These are phyloP conservation scores for Sebastes jordani DNA, from an alignment of 2,797 vertebrate genomes.

Conservation along the genomic window DNA sequence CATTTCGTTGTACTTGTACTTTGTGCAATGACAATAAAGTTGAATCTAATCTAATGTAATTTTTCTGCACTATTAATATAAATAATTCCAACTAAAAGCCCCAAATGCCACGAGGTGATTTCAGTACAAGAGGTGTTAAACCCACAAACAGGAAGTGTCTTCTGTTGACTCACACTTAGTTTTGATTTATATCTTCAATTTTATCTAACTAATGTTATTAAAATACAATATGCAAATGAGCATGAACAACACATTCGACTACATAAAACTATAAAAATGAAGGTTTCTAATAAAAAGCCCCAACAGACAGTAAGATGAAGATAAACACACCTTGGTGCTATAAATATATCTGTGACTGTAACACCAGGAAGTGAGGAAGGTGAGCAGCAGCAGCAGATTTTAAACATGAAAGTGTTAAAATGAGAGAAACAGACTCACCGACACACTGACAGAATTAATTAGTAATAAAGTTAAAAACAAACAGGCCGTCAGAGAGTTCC, in stretches of 20 bases:
- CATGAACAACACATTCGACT: no score
- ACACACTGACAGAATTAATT: neutral
- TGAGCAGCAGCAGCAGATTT: neutral
- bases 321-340: neutral
- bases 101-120: no score
- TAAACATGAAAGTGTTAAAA: neutral
- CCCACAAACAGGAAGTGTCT: neutral
- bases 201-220: neutral
- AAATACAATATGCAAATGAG: neutral
- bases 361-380: conserved; percentile 47
- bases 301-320: neutral
- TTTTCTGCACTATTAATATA: neutral
- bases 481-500: neutral
- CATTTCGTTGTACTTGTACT: no score
- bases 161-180: neutral
- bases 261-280: no score
- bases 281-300: neutral
- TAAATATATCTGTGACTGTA: no score
- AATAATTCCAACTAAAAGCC: neutral
- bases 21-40: no score
- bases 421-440: conserved; percentile 40
- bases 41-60: no score
- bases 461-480: neutral
- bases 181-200: neutral
- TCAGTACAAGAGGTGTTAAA: neutral